Base-by-base conservation (phyloP, 1,140 invertebrate species). In the Caenorhabditis inopinata region DNA sequence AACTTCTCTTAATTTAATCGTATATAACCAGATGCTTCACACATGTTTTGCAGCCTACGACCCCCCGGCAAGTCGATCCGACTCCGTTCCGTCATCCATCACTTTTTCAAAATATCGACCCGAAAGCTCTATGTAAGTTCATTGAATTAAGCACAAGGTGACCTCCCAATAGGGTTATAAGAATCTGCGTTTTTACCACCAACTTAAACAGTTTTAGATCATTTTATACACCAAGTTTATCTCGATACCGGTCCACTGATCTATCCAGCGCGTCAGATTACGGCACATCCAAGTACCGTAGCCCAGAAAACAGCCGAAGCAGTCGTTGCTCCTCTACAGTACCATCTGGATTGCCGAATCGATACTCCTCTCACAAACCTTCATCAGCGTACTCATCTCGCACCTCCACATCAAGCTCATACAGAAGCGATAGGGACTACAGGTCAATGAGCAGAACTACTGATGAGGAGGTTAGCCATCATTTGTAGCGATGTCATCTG, bases 401-500 rank as follows among this genome's bases (percentile, higher is more conserved):
- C 11, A 48, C 45, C 9, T 49, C 80, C 2, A 58, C 81, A 3
- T 62, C 45, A 3, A 51, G 48, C 12, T 53, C 77, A 7, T 48
- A 25, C 32, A 25, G 76, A 35, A 48, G 21, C 75, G 81, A 79
- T 35, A 35, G 76, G 18, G 77, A 79, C 42, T 79, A 82, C 79
- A 80, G 62, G 48, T 82, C 76, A 25, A 82, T 82, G 76, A 80
- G 58, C n/a, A 73, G 68, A 32, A 47, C 74, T 27, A 68, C 68
- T 47, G 81, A 78, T 68, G 75, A 74, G n/a, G 80, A 62, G 46
- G 51, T 76, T 18, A 21, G 9, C 27, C n/a, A n/a, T n/a, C n/a
- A n/a, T n/a, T n/a, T n/a, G n/a, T n/a, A n/a, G n/a, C n/a, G n/a
- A n/a, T n/a, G n/a, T n/a, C n/a, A n/a, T n/a, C n/a, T n/a, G n/a